Evolutionary conservation across 2,113 vertebrate genomes (phyloP).

Genomic region (Manacus vitellinus): DNA sequence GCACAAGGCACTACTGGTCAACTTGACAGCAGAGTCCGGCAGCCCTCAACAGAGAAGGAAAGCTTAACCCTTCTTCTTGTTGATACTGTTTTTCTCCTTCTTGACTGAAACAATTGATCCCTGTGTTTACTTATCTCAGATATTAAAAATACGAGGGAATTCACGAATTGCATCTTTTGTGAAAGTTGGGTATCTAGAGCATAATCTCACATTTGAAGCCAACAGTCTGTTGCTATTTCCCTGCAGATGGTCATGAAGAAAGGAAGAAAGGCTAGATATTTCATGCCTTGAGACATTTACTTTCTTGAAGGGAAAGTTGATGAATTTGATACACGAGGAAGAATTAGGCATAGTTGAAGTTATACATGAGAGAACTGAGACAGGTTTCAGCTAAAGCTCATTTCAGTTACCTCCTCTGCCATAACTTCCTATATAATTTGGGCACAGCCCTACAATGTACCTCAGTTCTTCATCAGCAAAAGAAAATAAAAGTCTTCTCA

Average conservation of each 20-base stretch:
- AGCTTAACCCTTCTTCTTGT: neutral
- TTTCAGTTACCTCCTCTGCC: slow-evolving; percentile 24
- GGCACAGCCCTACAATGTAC: slow-evolving; percentile 27
- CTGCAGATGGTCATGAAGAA: neutral
- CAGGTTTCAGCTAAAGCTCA: neutral
- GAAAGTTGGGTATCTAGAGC: neutral
- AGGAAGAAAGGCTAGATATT: neutral
- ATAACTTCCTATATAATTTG: slow-evolving; percentile 4
- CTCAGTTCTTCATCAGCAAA: slow-evolving; percentile 60
- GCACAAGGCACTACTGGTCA: neutral
- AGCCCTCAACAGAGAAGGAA: neutral
- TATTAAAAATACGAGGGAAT: neutral
- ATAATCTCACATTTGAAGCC: neutral
- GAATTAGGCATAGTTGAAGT: neutral
- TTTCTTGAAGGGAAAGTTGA: neutral
- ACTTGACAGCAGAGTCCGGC: neutral
- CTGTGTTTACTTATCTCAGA: neutral
- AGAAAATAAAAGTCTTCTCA: slow-evolving; percentile 27
- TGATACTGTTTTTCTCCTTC: neutral
- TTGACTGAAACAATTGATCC: neutral
- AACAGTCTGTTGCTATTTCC: neutral
- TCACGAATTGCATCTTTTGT: neutral
- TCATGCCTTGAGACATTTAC: neutral
- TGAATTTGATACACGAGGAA: neutral
- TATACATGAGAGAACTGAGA: neutral